Evolutionary conservation across 2,797 vertebrate genomes (phyloP).

Genomic region (Malurus splendens): DNA sequence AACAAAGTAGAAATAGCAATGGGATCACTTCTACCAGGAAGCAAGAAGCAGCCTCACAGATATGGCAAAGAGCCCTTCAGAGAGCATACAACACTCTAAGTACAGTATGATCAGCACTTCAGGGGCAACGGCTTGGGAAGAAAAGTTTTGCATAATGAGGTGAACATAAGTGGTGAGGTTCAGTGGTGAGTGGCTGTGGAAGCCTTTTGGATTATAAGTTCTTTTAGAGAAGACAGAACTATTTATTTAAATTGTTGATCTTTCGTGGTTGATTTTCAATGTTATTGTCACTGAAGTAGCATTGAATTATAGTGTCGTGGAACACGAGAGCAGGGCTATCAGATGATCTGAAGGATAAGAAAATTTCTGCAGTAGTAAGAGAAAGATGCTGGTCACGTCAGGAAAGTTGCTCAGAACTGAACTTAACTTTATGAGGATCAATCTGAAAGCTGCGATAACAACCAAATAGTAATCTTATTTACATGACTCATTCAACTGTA

Average conservation of each 20-base stretch:
- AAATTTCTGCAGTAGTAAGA: background rate
- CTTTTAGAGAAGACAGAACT: background rate
- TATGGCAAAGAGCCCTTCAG: background rate
- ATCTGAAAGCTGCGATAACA: background rate
- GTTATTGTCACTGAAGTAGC: background rate
- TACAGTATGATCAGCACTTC: slow-evolving; percentile 11
- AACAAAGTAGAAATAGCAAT: background rate
- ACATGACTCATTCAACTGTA: background rate
- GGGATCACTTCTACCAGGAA: background rate
- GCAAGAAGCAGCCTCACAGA: background rate
- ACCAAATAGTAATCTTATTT: background rate
- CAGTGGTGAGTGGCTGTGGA: background rate
- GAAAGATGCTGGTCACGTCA: background rate
- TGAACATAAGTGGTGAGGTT: background rate
- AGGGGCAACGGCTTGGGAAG: background rate
- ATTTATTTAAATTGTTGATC: slow-evolving; percentile 8
- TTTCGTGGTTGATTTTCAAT: background rate
- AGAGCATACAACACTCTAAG: background rate
- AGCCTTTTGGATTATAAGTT: background rate
- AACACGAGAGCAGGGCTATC: background rate
- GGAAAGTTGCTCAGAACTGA: background rate
- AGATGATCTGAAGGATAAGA: background rate
- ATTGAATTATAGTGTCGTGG: background rate
- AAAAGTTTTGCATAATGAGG: background rate
- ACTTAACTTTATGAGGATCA: background rate